Evolutionary conservation across 2,797 vertebrate genomes (phyloP), one percentile per base, ranked within the genome.

Genomic region (Sebastes minor): DNA sequence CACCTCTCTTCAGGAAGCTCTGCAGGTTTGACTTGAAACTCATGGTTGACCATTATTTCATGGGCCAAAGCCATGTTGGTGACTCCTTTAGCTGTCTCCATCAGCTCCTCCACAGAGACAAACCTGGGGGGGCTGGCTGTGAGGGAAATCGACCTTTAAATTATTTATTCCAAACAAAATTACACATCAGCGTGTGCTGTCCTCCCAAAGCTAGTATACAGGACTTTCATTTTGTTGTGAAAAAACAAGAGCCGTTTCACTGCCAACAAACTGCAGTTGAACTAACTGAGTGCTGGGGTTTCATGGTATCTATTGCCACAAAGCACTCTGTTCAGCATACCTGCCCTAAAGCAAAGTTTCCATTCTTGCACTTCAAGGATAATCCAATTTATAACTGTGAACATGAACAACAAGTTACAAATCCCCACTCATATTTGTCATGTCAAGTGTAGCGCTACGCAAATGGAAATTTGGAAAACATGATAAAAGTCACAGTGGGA

Each of bases 21-120:
- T 8, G 90, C 25, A 8, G 97, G 95, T 76, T 97, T 98, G 84
- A 99, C 95, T 91, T 96, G 94, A 85, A 99, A 99, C 64, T 90
- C 95, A 77, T 97, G 95, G 88, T 98, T 97, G 57, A 99, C 93
- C 63, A 98, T 94, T 71, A 99, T 99, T 89, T 99, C 98, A 4
- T 99, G 98, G 42, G 98, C 99, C 72, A 99, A 81, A 3, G 97
- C 96, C 98, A 99, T 97, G 91, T 99, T 99, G 69, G 96, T 97
- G 82, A 99, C 96, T 63, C 97, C 97, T 92, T 98, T 97, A 0
- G 97, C 97, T 0, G 97, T 96, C 88, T 98, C 97, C 96, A 99
- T 96, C 69, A 99, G 92, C 87, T 99, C 98, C 77, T 99, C 97
- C 72, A 96, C 86, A 0, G 97, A 97, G 81, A 98, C 96, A 66